Evolutionary conservation across 2,888 invertebrate species (phyloP).

Genomic region (Ophonus ardosiacus): DNA sequence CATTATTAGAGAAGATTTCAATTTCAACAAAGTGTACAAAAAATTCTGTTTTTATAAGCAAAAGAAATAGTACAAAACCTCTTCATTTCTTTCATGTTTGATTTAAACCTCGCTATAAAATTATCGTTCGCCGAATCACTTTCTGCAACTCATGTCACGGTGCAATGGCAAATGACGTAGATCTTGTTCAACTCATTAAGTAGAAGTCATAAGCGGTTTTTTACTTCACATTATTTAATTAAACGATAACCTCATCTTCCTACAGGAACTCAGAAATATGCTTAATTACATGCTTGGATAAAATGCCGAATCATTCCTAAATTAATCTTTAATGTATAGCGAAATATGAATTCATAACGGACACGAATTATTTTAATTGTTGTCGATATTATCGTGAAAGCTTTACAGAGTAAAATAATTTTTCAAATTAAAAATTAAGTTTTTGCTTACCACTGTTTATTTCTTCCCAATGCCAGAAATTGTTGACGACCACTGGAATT

Average conservation of each 20-base stretch:
- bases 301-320: slow-evolving; percentile 33
- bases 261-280: slow-evolving; percentile 31
- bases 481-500: not conserved
- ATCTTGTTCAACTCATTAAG: slow-evolving; percentile 32
- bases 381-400: not conserved
- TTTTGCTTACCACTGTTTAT: not conserved
- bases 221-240: slow-evolving; percentile 31
- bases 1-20: too few species aligned
- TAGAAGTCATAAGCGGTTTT: slow-evolving; percentile 30
- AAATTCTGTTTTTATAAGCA: too few species aligned
- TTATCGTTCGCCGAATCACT: not conserved
- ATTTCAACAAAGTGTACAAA: too few species aligned
- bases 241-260: slow-evolving; percentile 13
- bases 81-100: not conserved
- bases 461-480: not conserved
- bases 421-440: too few species aligned
- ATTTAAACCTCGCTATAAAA: not conserved
- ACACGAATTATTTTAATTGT: slow-evolving; percentile 8
- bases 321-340: slow-evolving; percentile 14
- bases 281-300: slow-evolving; percentile 18
- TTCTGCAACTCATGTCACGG: slow-evolving; percentile 37
- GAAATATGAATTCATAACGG: slow-evolving; percentile 4
- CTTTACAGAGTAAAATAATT: not conserved
- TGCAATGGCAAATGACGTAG: slow-evolving; percentile 36
- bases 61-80: too few species aligned